Evolutionary conservation across 2,113 vertebrate genomes (phyloP).

Genomic region (Nothoprocta perdicaria): DNA sequence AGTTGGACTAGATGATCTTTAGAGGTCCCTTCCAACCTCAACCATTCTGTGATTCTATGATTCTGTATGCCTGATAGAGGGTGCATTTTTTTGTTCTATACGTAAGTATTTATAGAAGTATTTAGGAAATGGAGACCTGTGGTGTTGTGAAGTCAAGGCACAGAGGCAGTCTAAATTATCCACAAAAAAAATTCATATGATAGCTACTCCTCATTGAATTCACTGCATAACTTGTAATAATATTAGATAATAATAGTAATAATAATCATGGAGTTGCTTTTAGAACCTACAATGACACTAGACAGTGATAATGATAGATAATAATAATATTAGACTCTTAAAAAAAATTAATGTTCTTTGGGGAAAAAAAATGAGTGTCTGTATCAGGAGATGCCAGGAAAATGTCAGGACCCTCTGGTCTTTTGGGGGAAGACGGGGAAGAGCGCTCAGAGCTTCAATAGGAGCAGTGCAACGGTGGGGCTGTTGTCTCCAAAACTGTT

Average conservation of each 20-base stretch:
- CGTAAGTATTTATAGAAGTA: rapidly evolving
- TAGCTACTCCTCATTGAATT: background rate
- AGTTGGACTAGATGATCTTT: too few species aligned
- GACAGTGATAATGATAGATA: background rate
- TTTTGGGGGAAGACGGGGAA: background rate
- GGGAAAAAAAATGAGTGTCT: background rate
- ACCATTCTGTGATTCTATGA: too few species aligned
- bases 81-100: background rate
- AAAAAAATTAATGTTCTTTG: background rate
- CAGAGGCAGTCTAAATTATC: background rate
- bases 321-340: background rate
- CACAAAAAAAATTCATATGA: background rate
- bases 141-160: background rate
- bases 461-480: rapidly evolving
- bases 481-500: background rate
- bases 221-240: background rate
- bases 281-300: background rate
- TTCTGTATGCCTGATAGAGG: too few species aligned
- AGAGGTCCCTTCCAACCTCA: too few species aligned
- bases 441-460: background rate
- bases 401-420: background rate
- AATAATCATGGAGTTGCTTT: background rate
- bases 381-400: background rate
- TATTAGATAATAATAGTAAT: background rate
- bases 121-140: background rate